These are phyloP conservation scores for Aphidius colemani DNA, from an alignment of 2,888 invertebrate species.

Conservation along the genomic window DNA sequence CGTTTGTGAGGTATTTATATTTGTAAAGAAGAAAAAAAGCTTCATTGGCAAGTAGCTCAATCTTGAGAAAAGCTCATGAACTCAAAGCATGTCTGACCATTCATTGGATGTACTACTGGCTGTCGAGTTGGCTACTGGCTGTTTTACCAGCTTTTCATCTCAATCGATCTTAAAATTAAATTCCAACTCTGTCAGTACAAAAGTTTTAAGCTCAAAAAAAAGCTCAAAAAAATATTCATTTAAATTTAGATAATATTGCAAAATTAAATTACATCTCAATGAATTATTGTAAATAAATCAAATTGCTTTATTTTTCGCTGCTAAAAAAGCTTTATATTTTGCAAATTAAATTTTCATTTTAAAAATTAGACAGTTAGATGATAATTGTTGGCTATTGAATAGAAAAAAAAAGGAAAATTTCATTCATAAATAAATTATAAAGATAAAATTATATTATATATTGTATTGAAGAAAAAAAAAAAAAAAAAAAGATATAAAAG, in stretches of 20 bases:
- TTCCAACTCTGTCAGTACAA: too few species aligned
- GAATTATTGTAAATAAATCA: too few species aligned
- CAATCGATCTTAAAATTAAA: too few species aligned
- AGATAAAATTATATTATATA: background rate
- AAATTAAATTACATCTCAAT: too few species aligned
- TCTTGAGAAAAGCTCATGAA: conserved; percentile 9
- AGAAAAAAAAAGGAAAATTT: background rate
- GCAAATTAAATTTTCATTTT: background rate
- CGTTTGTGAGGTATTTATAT: too few species aligned
- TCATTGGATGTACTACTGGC: background rate
- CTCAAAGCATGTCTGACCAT: conserved; percentile 4
- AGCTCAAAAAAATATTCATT: too few species aligned
- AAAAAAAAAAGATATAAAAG: conserved; percentile 35
- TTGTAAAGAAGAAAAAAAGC: too few species aligned
- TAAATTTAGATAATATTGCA: too few species aligned
- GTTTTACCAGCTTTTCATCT: background rate
- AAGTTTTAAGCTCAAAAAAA: too few species aligned
- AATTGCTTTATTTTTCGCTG: too few species aligned
- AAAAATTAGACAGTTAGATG: too few species aligned
- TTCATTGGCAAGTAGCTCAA: background rate
- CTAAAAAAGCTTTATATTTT: too few species aligned
- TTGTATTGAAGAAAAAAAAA: background rate
- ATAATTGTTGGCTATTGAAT: background rate
- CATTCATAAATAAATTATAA: background rate
- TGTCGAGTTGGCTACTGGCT: background rate